Evolutionary conservation across 2,113 vertebrate genomes (phyloP).

Genomic region (Fregata magnificens): DNA sequence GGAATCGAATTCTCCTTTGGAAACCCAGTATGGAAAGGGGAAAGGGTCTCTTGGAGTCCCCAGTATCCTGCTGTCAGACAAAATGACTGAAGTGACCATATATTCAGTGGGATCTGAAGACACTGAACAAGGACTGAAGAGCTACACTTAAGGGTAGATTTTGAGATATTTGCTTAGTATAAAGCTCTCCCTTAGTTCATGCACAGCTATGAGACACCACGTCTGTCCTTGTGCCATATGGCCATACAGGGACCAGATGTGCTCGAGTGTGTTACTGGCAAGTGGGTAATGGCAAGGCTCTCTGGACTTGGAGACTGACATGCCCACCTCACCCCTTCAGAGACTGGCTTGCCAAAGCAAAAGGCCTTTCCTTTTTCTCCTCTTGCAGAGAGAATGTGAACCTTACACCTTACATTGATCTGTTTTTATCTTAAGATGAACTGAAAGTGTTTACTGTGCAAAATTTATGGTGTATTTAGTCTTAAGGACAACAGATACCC

Average conservation of each 20-base stretch:
- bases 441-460: background rate
- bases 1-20: background rate
- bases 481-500: background rate
- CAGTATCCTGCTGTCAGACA: background rate
- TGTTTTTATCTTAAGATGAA: background rate
- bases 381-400: background rate
- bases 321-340: background rate
- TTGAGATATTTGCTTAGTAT: background rate
- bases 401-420: background rate
- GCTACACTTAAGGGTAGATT: background rate
- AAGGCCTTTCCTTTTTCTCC: background rate
- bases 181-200: background rate
- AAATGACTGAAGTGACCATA: background rate
- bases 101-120: background rate
- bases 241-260: background rate
- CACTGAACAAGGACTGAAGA: background rate
- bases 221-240: background rate
- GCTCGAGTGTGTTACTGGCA: background rate
- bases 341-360: background rate
- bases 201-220: background rate
- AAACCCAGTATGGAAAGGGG: background rate
- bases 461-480: background rate
- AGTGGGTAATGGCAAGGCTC: background rate
- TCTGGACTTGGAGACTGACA: background rate
- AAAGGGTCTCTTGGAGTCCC: background rate